A percentile compares a stretch with the other conserved stretches of the same genome.
Conservation (phyloP, 2,797 vertebrate species). For the Mycteria americana region DNA sequence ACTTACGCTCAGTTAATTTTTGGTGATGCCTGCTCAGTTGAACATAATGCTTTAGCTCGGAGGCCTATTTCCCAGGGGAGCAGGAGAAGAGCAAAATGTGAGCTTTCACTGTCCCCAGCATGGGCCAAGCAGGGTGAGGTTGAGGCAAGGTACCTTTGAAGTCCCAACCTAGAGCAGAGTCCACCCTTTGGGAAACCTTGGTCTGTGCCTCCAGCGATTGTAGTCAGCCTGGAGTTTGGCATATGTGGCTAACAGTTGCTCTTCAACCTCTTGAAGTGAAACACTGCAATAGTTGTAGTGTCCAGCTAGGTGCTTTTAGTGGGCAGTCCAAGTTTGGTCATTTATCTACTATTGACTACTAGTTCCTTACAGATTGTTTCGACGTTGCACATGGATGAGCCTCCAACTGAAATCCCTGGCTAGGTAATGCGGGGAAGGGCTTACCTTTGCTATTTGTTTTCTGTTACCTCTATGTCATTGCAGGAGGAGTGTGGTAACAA, state of each 20-base stretch:
- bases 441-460: neutral
- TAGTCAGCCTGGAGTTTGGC: neutral
- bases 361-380: neutral
- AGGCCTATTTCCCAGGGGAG: neutral
- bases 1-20: neutral
- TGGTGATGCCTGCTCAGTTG: neutral
- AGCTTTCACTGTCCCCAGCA: neutral
- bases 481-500: neutral
- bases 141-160: neutral
- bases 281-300: neutral
- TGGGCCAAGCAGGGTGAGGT: neutral
- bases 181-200: neutral
- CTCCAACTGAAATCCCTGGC: neutral
- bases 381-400: neutral
- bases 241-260: neutral
- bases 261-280: neutral
- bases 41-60: neutral
- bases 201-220: neutral
- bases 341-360: neutral
- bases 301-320: neutral
- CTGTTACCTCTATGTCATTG: neutral
- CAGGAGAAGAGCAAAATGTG: neutral
- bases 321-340: neutral
- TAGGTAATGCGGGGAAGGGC: neutral
- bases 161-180: neutral